Percentiles rank a stretch among this genome's conserved stretches.
phyloP scores from a whole-genome alignment of 2,888 invertebrate species.

The Caenorhabditis uteleia region DNA sequence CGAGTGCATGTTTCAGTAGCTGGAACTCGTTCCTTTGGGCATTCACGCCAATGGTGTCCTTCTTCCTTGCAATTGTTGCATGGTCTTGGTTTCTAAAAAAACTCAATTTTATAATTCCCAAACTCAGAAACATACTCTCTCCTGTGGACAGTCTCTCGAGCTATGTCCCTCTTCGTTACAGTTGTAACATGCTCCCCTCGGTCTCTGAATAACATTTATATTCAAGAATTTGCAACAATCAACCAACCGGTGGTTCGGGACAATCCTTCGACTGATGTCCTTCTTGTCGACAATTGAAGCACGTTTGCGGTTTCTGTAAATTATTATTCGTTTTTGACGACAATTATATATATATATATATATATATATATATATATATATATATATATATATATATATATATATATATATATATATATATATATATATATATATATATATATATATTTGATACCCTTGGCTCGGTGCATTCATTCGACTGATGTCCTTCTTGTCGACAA shows the following conservation, averaged over 20 bases:
- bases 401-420: too few relatives aligned
- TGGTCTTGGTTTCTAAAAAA: too few relatives aligned
- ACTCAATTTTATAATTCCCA: too few relatives aligned
- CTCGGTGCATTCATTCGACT: conserved; percentile 8
- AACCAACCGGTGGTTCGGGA: too few relatives aligned
- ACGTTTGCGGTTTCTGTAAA: background rate
- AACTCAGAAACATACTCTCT: too few relatives aligned
- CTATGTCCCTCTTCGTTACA: conserved; percentile 27
- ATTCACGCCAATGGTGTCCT: conserved; percentile 17
- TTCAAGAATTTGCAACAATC: too few relatives aligned
- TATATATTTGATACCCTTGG: conserved; percentile 2
- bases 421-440: conserved; percentile 1
- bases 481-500: conserved; percentile 18
- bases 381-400: too few relatives aligned
- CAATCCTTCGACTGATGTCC: conserved; percentile 26
- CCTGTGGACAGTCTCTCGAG: conserved; percentile 21
- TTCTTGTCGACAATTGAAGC: conserved; percentile 22
- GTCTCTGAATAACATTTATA: too few relatives aligned
- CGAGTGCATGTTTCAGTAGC: conserved; percentile 22
- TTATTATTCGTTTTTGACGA: background rate
- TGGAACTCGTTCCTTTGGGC: too few relatives aligned
- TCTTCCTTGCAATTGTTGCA: conserved; percentile 17
- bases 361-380: too few relatives aligned
- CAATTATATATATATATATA: too few relatives aligned
- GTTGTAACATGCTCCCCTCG: conserved; percentile 24